Base-by-base conservation (phyloP, 2,113 vertebrate species). In the Antennarius striatus region DNA sequence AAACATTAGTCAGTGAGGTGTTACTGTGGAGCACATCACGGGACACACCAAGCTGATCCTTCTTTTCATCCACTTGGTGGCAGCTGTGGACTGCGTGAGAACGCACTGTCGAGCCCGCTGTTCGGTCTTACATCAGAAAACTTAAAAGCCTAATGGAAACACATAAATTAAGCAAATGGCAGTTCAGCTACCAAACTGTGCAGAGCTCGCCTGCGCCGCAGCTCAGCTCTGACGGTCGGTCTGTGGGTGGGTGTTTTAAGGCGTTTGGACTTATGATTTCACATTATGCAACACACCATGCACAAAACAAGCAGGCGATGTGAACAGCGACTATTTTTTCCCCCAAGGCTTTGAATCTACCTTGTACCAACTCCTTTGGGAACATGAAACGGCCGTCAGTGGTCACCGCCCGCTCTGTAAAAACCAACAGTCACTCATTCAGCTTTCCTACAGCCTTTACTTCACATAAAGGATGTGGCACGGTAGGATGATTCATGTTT, bases 331-430 rank as follows among this genome's bases (percentile, higher is more conserved):
- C 45, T 14, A 1, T 30, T 13, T 39, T 12, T 7, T 7, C 32
- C 5, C 4, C 17, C 17, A 8, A 28, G 5, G 10, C 42, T 74
- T 56, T 50, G 13, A 56, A 72, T 89, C 84, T 94, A 96, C 95
- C 95, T 96, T 96, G 95, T 56, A 93, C 93, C 77, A 91, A 90
- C 64, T 93, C 93, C 71, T 93, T 90, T 0, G 96, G 96, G 81
- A 98, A 98, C 90, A 98, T 82, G 39, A 93, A 97, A 48, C 96
- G 93, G 77, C 95, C 95, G 2, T 97, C 96, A 0, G 95, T 97
- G 69, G 94, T 96, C 86, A 96, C 92, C 0, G 95, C 95, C 57
- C 95, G 90, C 84, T 96, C 95, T 98, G 93, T n/a, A 93, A 92
- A 91, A 85, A 92, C 0, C 85, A 82, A 91, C 84, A 90, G 80